Evolutionary conservation across 2,113 vertebrate genomes (phyloP).

Genomic region (Chaetodon auriga): DNA sequence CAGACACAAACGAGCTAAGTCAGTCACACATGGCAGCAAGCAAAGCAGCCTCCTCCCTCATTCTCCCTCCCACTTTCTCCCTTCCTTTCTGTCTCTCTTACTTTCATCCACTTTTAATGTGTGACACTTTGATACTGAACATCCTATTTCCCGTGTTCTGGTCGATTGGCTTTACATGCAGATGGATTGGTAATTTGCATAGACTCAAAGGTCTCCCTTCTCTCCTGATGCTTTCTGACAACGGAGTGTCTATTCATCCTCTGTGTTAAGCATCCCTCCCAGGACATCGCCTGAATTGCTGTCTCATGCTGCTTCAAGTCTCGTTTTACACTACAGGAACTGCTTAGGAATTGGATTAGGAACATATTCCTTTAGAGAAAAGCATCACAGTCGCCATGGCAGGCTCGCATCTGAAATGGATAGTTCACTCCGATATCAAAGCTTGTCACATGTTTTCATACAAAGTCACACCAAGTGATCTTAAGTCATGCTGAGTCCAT

Average conservation of each 20-base stretch:
- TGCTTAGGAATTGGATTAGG: constrained; percentile 76
- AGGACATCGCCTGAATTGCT: constrained; percentile 73
- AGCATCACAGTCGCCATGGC: constrained; percentile 53
- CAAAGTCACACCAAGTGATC: constrained; percentile 60
- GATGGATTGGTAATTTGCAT: constrained; percentile 77
- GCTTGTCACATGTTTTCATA: constrained; percentile 55
- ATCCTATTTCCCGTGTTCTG: constrained; percentile 75
- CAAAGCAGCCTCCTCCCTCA: constrained; percentile 45
- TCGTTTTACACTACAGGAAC: constrained; percentile 72
- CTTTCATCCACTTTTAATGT: constrained; percentile 75
- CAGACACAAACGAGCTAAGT: constrained; percentile 62
- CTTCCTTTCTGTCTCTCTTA: constrained; percentile 43
- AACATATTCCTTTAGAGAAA: constrained; percentile 67
- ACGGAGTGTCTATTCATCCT: constrained; percentile 71
- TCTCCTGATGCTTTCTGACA: constrained; percentile 73
- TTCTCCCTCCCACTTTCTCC: constrained; percentile 37
- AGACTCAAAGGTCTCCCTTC: constrained; percentile 72
- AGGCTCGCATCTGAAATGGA: constrained; percentile 50
- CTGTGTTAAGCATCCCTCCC: constrained; percentile 68
- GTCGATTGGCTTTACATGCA: constrained; percentile 74
- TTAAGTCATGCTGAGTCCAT: constrained; percentile 65
- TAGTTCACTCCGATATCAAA: constrained; percentile 66
- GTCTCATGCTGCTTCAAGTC: constrained; percentile 78
- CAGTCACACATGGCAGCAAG: constrained; percentile 70
- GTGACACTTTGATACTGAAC: constrained; percentile 80